Percentiles rank a stretch among this genome's conserved stretches.
These are phyloP conservation scores for Diadumene lineata DNA, from an alignment of 92 coral and sea anemone species.

Conservation along the genomic window DNA sequence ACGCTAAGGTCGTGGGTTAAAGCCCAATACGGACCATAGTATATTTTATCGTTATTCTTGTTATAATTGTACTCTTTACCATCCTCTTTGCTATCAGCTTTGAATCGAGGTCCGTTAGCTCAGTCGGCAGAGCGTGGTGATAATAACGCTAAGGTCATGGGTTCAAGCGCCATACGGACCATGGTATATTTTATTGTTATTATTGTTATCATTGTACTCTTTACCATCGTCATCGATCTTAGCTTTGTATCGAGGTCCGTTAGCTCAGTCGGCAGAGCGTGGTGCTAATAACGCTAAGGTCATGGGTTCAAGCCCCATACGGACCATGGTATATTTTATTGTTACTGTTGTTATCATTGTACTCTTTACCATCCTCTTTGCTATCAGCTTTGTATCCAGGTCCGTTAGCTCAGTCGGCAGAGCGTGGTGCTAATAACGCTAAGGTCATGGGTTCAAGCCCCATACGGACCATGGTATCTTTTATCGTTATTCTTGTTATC, in stretches of 20 bases:
- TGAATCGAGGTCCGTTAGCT: slow-evolving; percentile 98
- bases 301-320: slow-evolving; percentile 92
- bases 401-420: slow-evolving; percentile 99
- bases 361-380: too few relatives aligned
- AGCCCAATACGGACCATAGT: slow-evolving; percentile 87
- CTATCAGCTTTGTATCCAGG: too few relatives aligned
- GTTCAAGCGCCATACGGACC: slow-evolving; percentile 92
- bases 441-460: slow-evolving; percentile 93
- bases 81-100: too few relatives aligned
- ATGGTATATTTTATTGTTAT: too few relatives aligned
- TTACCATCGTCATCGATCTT: too few relatives aligned
- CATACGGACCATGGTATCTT: slow-evolving; percentile 90
- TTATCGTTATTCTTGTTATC: too few relatives aligned
- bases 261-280: slow-evolving; percentile 98
- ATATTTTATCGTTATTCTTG: too few relatives aligned
- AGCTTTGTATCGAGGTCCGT: too few relatives aligned
- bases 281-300: slow-evolving; percentile 98
- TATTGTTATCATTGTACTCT: too few relatives aligned
- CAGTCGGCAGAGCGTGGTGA: slow-evolving; percentile 98
- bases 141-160: slow-evolving; percentile 95
- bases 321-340: too few relatives aligned
- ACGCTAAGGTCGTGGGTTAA: slow-evolving; percentile 96
- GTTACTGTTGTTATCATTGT: too few relatives aligned
- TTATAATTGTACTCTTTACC: too few relatives aligned
- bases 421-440: slow-evolving; percentile 96